Evolutionary conservation across 1,140 invertebrate species (phyloP), one percentile per base, ranked within the genome.

Genomic region (Achroia grisella): DNA sequence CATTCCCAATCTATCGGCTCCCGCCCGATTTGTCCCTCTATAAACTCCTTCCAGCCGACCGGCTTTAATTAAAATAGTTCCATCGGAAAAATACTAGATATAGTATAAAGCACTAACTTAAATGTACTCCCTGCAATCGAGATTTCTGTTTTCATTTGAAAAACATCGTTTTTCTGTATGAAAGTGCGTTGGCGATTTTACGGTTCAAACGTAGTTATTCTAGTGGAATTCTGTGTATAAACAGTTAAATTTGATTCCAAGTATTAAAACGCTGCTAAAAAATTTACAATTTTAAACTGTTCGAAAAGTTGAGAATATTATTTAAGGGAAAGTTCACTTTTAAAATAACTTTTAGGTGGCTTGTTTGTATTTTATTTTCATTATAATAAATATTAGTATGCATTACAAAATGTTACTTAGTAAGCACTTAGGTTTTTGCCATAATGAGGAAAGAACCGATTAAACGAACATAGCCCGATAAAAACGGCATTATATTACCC

Each of bases 51-150:
- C 66, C 68, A 62, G 60, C 62, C 64, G 62, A 58, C 29, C 61
- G 57, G 58, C 49, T 70, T 81, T 81, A 77, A 81, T 78, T 81
- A 81, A 81, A 81, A 81, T 81, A 77, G 77, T 78, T 81, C 63
- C 62, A 78, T 62, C 52, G 57, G 63, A 78, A 81, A 76, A 75
- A 76, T 67, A 62, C 58, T 70, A 78, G 78, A 76, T 74, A 76
- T 67, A 62, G 58, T 70, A 60, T 60, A 55, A 49, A 57, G 62
- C 52, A 52, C 47, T 44, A 61, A 69, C 60, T 63, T 65, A 53
- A 67, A n/a, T 63, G 59, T 61, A 55, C 52, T 51, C 48, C 44
- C 51, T 29, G 53, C 57, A 48, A 45, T 55, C 52, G 45, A 39
- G 49, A 56, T 65, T 61, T 23, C 17, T 23, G 6, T 62, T 62